Evolutionary conservation across 2,888 invertebrate genomes (phyloP), one percentile per base, ranked within the genome.

Genomic region (Zygogramma bicolorata): DNA sequence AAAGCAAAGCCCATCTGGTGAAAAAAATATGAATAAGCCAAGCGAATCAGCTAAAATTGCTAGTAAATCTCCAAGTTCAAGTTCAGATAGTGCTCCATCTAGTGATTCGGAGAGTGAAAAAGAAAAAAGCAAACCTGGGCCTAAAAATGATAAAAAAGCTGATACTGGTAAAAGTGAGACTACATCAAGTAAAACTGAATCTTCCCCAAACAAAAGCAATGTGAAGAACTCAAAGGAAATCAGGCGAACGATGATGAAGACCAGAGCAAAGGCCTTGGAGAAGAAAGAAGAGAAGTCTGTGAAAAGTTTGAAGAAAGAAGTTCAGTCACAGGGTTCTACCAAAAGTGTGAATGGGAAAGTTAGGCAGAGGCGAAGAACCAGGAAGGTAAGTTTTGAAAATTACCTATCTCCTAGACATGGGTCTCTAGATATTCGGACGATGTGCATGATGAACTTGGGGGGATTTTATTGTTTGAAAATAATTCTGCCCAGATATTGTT

Each of bases 11-110:
- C 80, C 86, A 85, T 88, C 81, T 15, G 76, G 76, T n/a, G 76
- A 79, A 76, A 84, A 86, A 63, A 80, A 84, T 38, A 87, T 87
- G 80, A 85, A 63, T n/a, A 81, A 88, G 71, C 79, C 85, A 59
- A 86, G 85, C 80, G 71, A 79, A 81, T 67, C 80, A 79, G 75
- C 74, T 83, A 76, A 76, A 65, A 31, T 40, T 31, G 38, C 68
- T 49, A 73, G 73, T 18, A 82, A 81, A 8, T 88, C 88, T 34
- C 87, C 87, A 15, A 90, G 88, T 80, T 89, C 90, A 0, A 88
- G 89, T 68, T 90, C 85, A 3, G 86, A 84, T 27, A 86, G 86
- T 75, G 82, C 80, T n/a, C 83, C 84, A 66, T 80, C 85, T 73
- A 88, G 88, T 7, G 89, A 88, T 84, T 87, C 89, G 8, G 88